These are phyloP conservation scores for Lycia hirtaria DNA, from an alignment of 2,888 invertebrate species.

Conservation along the genomic window DNA sequence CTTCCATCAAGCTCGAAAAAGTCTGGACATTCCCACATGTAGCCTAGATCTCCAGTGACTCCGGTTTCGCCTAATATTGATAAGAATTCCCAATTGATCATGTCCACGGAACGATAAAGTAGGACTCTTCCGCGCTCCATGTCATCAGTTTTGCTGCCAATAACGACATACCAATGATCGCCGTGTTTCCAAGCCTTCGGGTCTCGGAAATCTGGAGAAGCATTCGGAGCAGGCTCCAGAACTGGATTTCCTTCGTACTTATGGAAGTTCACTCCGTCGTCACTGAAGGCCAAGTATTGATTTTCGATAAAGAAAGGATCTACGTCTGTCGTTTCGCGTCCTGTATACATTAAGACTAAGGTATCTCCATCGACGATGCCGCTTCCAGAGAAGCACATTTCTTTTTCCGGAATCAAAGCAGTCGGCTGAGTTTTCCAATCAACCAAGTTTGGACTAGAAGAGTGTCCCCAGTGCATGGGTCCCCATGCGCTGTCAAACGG, in stretches of 20 bases:
- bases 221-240: slow-evolving; percentile 62
- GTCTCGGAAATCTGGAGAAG: slow-evolving; percentile 77
- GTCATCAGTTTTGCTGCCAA: slow-evolving; percentile 71
- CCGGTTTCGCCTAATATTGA: slow-evolving; percentile 66
- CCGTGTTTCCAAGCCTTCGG: slow-evolving; percentile 78
- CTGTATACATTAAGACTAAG: slow-evolving; percentile 74
- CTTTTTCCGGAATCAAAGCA: slow-evolving; percentile 76
- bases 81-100: slow-evolving; percentile 72
- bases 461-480: slow-evolving; percentile 85
- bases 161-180: slow-evolving; percentile 71
- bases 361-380: slow-evolving; percentile 69
- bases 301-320: slow-evolving; percentile 66
- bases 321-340: slow-evolving; percentile 50
- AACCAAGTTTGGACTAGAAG: slow-evolving; percentile 72
- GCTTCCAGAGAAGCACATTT: slow-evolving; percentile 79
- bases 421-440: slow-evolving; percentile 79
- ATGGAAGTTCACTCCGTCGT: slow-evolving; percentile 70
- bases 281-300: slow-evolving; percentile 72
- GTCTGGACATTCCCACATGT: slow-evolving; percentile 85
- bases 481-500: slow-evolving; percentile 77
- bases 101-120: slow-evolving; percentile 71
- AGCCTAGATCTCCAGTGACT: slow-evolving; percentile 61
- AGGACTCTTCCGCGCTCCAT: slow-evolving; percentile 65
- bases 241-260: slow-evolving; percentile 77
- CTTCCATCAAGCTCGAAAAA: slow-evolving; percentile 77